phyloP scores from a whole-genome alignment of 2,888 invertebrate species.

The Erebia aethiops region DNA sequence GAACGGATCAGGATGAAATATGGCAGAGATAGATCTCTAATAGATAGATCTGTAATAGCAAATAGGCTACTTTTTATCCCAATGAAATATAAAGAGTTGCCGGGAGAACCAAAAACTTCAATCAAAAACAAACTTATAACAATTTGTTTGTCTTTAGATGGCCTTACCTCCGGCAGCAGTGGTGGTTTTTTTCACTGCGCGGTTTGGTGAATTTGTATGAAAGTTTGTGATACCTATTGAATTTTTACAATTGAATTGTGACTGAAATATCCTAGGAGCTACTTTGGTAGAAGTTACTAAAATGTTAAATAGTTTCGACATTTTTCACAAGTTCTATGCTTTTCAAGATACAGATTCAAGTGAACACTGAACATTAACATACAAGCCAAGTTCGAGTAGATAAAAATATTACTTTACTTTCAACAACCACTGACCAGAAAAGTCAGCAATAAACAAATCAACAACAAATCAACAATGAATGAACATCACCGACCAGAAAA shows the following conservation, averaged over 20 bases:
- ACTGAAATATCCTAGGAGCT: constrained; percentile 3
- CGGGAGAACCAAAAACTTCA: too few relatives aligned
- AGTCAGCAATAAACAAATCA: too few relatives aligned
- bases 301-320: constrained; percentile 23
- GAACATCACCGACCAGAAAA: too few relatives aligned
- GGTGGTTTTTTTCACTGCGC: constrained; percentile 73
- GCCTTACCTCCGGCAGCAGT: constrained; percentile 69
- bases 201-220: constrained; percentile 48
- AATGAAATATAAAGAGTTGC: too few relatives aligned
- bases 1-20: too few relatives aligned
- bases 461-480: too few relatives aligned
- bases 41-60: too few relatives aligned
- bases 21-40: too few relatives aligned
- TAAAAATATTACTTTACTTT: too few relatives aligned
- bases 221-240: constrained; percentile 43
- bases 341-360: neutral
- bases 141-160: neutral
- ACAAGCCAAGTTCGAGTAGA: neutral
- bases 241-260: constrained; percentile 7
- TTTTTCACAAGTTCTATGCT: neutral
- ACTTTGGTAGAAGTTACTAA: constrained; percentile 7
- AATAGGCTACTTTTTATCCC: too few relatives aligned
- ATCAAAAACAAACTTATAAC: too few relatives aligned
- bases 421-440: too few relatives aligned
- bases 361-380: neutral